Base-by-base conservation (phyloP, 2,888 invertebrate genomes). In the Poecilobothrus nobilitatus region DNA sequence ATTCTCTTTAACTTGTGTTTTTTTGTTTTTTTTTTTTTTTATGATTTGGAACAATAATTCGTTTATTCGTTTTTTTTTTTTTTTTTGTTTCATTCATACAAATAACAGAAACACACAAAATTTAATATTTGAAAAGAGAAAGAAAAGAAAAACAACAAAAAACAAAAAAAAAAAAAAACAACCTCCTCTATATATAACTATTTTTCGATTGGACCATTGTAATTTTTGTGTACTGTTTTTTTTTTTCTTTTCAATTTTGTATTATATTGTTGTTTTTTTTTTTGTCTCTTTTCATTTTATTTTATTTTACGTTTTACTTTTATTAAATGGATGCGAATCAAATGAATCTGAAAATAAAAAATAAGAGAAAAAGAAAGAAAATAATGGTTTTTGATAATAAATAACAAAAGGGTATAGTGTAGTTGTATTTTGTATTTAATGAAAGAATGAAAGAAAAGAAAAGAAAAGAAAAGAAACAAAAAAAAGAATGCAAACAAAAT, bases 201-300 rank as follows among this genome's bases (percentile, higher is more conserved):
- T 44, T 44, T 44, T 44, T 44, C 44, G 44, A 44, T 44, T 44
- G 44, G 44, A 44, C 44, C 44, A 44, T 44, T 44, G 44, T 44
- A 12, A n/a, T n/a, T n/a, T n/a, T 44, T 44, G 44, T 44, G 2
- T 44, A 10, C 44, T 7, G 34, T 34, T 34, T 44, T 44, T 9
- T 15, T 44, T 44, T 44, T 44, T 44, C 44, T 9, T 44, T 34
- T 44, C 12, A 44, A 10, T 10, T 44, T 34, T 34, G 5, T 44
- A 44, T 44, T 44, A 44, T 44, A 44, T 44, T 44, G 37, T 37
- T 6, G 6, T 6, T 37, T 8, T 37, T 37, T 3, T 15, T 15
- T 44, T 44, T 44, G 44, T 44, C 44, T 44, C 44, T 44, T 44
- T 44, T 44, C 15, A 44, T 44, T 44, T 15, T 12, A 44, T 44